Percentiles rank a stretch among this genome's conserved stretches.
These are phyloP conservation scores for Phthorimaea operculella DNA, from an alignment of 1,140 invertebrate species.

Conservation along the genomic window DNA sequence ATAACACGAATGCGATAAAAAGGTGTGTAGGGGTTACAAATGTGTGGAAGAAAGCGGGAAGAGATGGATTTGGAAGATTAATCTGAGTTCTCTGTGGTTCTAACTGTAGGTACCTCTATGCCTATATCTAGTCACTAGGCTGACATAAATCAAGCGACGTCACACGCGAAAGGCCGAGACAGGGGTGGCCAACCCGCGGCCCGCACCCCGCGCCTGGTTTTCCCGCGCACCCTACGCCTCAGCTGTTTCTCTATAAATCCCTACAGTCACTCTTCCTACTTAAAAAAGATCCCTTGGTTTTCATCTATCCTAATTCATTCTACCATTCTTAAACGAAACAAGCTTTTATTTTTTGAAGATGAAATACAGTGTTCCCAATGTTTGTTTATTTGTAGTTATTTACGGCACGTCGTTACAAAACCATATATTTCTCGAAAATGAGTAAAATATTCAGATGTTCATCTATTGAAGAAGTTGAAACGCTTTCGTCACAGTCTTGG, in stretches of 20 bases:
- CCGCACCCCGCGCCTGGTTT: neutral
- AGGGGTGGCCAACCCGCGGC: slow-evolving; percentile 29
- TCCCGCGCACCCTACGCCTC: slow-evolving; percentile 17
- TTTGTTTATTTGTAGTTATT: neutral
- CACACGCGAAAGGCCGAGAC: slow-evolving; percentile 24
- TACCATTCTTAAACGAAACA: too few relatives aligned
- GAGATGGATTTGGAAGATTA: slow-evolving; percentile 1
- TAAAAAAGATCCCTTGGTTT: neutral
- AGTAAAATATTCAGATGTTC: neutral
- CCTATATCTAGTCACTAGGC: slow-evolving; percentile 29
- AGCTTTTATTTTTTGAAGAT: neutral
- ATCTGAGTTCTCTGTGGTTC: neutral
- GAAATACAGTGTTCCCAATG: neutral
- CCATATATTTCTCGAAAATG: neutral
- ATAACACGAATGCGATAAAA: neutral
- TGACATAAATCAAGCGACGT: slow-evolving; percentile 43
- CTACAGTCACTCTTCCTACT: slow-evolving; percentile 22
- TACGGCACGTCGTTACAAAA: neutral
- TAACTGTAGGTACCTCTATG: neutral
- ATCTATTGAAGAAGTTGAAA: neutral
- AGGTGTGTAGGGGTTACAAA: neutral
- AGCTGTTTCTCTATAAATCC: slow-evolving; percentile 38
- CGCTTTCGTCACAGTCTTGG: slow-evolving; percentile 27
- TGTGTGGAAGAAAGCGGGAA: neutral
- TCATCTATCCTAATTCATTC: neutral